Conservation (phyloP, 2,797 vertebrate species). For the Chaunax sp. region DNA sequence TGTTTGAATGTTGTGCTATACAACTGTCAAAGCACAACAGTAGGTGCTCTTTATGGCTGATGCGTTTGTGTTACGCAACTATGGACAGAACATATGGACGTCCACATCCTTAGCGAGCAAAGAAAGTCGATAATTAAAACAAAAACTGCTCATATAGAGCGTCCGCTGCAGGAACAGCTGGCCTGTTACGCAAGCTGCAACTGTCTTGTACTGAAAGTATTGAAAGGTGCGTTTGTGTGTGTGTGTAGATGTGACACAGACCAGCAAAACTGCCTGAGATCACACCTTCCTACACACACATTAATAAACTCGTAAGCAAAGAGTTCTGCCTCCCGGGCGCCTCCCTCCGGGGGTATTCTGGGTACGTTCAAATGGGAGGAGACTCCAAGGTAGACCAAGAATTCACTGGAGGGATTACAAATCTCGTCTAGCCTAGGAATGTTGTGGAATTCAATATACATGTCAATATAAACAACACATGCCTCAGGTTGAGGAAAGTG, state of each 20-base stretch:
- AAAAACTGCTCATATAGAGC: slow-evolving; percentile 2
- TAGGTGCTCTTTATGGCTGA: slow-evolving; percentile 34
- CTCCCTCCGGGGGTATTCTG: too few species aligned
- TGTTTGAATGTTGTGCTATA: slow-evolving; percentile 1
- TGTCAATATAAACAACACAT: too few species aligned
- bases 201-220: slow-evolving; percentile 10
- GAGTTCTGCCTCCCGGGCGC: too few species aligned
- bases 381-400: too few species aligned
- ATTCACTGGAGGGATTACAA: too few species aligned
- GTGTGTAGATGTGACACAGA: slow-evolving; percentile 31
- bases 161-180: slow-evolving; percentile 52
- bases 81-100: neutral
- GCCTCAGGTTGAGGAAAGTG: too few species aligned
- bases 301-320: neutral
- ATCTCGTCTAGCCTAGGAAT: too few species aligned
- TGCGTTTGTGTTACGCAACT: slow-evolving; percentile 41
- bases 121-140: slow-evolving; percentile 41
- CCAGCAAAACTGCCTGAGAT: slow-evolving; percentile 21
- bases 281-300: slow-evolving; percentile 46
- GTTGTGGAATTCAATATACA: too few species aligned
- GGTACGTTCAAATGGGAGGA: too few species aligned
- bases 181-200: slow-evolving; percentile 33
- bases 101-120: slow-evolving; percentile 24
- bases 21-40: slow-evolving; percentile 20
- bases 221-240: neutral